These are phyloP conservation scores for Crossoptilon crossoptilon DNA, from an alignment of 2,797 vertebrate genomes.

Conservation along the genomic window DNA sequence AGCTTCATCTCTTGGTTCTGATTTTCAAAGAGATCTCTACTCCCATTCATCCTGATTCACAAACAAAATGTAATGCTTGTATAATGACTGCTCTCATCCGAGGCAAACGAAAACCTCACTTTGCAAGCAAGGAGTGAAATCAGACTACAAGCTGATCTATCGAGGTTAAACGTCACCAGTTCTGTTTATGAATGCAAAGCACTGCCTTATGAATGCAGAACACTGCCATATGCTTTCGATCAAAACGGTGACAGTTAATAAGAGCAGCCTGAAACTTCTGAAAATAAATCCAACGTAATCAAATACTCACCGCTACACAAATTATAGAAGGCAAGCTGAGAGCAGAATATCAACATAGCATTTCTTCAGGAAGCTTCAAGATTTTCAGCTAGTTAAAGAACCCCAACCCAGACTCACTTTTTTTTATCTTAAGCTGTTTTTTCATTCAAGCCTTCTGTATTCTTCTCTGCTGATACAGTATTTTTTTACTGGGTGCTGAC, in stretches of 20 bases:
- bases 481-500: background rate
- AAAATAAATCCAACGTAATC: slow-evolving; percentile 76
- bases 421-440: background rate
- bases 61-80: slow-evolving; percentile 42
- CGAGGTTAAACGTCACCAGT: background rate
- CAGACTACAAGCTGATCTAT: slow-evolving; percentile 2
- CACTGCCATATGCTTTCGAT: slow-evolving; percentile 33
- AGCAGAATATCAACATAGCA: slow-evolving; percentile 67
- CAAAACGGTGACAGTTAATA: slow-evolving; percentile 72
- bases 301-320: slow-evolving; percentile 68
- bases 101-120: background rate
- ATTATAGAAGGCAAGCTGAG: slow-evolving; percentile 51
- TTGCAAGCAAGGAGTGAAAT: slow-evolving; percentile 16
- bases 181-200: slow-evolving; percentile 70
- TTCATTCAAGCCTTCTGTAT: background rate
- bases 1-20: slow-evolving; percentile 16
- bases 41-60: slow-evolving; percentile 51
- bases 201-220: slow-evolving; percentile 34
- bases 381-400: slow-evolving; percentile 40
- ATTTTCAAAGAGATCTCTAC: slow-evolving; percentile 42
- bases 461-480: background rate
- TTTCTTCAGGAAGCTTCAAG: slow-evolving; percentile 39
- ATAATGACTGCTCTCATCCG: slow-evolving; percentile 43
- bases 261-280: slow-evolving; percentile 73
- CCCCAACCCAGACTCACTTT: background rate